Evolutionary conservation across 2,113 vertebrate species (phyloP).

Genomic region (Periophthalmodon schlosseri): DNA sequence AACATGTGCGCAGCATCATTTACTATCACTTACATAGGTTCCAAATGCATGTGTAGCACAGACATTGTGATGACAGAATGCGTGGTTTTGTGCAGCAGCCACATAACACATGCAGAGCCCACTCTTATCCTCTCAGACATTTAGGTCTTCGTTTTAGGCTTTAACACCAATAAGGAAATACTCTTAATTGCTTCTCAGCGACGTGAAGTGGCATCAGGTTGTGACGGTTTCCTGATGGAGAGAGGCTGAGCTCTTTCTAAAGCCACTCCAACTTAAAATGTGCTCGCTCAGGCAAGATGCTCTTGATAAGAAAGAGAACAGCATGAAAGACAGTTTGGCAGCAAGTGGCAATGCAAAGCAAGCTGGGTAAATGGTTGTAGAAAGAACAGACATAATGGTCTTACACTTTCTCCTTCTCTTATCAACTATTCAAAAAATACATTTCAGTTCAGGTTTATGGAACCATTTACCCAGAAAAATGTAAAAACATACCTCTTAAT

Average conservation of each 20-base stretch:
- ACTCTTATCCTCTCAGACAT: slow-evolving; percentile 24
- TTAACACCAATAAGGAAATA: slow-evolving; percentile 66
- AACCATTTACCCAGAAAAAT: background rate
- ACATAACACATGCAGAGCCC: slow-evolving; percentile 47
- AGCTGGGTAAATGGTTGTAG: slow-evolving; percentile 47
- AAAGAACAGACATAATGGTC: slow-evolving; percentile 50
- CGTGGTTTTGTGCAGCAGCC: slow-evolving; percentile 19
- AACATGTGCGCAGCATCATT: background rate
- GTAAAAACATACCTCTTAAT: background rate
- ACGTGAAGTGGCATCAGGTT: slow-evolving; percentile 44
- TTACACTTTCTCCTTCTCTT: slow-evolving; percentile 41
- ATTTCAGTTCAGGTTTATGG: background rate
- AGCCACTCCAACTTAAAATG: slow-evolving; percentile 37
- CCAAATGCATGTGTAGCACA: background rate
- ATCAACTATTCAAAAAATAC: background rate
- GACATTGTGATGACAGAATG: background rate
- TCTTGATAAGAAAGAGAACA: slow-evolving; percentile 39
- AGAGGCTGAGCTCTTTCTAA: slow-evolving; percentile 29
- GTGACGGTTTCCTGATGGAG: slow-evolving; percentile 44
- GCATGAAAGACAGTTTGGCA: slow-evolving; percentile 43
- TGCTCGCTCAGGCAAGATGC: slow-evolving; percentile 39
- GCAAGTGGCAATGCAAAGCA: slow-evolving; percentile 45
- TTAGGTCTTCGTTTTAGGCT: slow-evolving; percentile 62
- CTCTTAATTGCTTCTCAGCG: slow-evolving; percentile 56
- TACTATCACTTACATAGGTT: background rate